A percentile compares a stretch with the other conserved stretches of the same genome.
These are phyloP conservation scores for Amblyteles armatorius DNA, from an alignment of 2,888 invertebrate genomes.

Conservation along the genomic window DNA sequence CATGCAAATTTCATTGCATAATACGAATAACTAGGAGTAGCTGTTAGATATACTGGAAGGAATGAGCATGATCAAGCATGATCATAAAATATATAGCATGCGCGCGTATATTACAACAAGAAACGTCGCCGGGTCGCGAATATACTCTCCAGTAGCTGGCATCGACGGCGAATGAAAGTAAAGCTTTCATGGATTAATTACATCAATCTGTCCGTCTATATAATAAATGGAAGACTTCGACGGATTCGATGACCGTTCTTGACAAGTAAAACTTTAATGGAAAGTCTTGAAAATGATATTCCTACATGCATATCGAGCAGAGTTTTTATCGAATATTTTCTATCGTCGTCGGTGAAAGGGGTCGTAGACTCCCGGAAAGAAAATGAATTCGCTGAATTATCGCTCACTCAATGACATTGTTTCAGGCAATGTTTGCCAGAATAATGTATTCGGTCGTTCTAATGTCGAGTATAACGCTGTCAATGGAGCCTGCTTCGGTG, in stretches of 20 bases:
- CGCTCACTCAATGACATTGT: neutral
- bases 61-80: slow-evolving; percentile 2
- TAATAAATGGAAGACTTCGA: neutral
- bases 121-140: neutral
- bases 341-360: neutral
- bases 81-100: neutral
- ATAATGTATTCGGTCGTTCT: neutral
- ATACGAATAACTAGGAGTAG: slow-evolving; percentile 9
- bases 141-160: neutral
- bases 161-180: neutral
- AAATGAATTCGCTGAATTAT: slow-evolving; percentile 34
- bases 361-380: neutral
- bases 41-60: neutral
- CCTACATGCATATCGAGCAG: neutral
- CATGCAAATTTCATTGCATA: slow-evolving; percentile 22
- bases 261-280: neutral
- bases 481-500: neutral
- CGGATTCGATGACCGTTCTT: neutral
- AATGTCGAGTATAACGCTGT: neutral
- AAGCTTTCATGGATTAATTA: neutral
- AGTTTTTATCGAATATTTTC: neutral
- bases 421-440: neutral
- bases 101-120: neutral
- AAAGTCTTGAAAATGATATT: slow-evolving; percentile 1
- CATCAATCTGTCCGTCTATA: neutral